A percentile compares a stretch with the other conserved stretches of the same genome.
These are phyloP conservation scores for Ailuropoda melanoleuca DNA, from an alignment of 2,113 vertebrate species.

Conservation along the genomic window DNA sequence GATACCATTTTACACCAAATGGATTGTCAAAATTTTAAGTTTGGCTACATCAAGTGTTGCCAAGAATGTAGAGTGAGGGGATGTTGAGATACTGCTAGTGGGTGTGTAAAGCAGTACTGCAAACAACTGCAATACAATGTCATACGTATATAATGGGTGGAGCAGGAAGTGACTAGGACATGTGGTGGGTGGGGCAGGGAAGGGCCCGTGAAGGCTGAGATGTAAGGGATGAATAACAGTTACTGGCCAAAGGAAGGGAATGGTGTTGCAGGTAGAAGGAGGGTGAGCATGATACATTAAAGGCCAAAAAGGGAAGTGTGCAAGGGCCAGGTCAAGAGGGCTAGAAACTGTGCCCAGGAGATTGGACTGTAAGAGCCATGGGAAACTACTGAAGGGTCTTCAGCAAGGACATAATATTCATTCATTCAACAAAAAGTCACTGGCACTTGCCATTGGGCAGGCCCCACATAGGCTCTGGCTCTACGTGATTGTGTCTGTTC, in stretches of 20 bases:
- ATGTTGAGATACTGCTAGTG: neutral
- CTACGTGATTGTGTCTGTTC: neutral
- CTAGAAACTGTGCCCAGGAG: neutral
- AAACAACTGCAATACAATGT: neutral
- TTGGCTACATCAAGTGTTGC: neutral
- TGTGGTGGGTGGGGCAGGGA: neutral
- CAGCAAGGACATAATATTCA: neutral
- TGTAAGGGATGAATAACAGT: neutral
- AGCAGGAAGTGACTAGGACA: conserved; percentile 19
- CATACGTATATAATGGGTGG: neutral
- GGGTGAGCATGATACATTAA: neutral
- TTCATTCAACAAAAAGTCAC: neutral
- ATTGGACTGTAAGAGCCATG: neutral
- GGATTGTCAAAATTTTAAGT: neutral
- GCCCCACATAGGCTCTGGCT: neutral
- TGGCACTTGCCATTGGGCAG: neutral
- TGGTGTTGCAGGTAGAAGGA: neutral
- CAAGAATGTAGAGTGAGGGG: neutral
- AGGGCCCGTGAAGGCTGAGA: neutral
- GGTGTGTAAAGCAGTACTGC: neutral
- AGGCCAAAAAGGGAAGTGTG: neutral
- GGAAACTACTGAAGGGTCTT: neutral
- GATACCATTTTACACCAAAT: neutral
- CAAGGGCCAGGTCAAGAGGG: neutral
- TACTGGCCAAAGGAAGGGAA: neutral